Conservation (phyloP, 2,888 invertebrate genomes). For the Leistus spinibarbis region DNA sequence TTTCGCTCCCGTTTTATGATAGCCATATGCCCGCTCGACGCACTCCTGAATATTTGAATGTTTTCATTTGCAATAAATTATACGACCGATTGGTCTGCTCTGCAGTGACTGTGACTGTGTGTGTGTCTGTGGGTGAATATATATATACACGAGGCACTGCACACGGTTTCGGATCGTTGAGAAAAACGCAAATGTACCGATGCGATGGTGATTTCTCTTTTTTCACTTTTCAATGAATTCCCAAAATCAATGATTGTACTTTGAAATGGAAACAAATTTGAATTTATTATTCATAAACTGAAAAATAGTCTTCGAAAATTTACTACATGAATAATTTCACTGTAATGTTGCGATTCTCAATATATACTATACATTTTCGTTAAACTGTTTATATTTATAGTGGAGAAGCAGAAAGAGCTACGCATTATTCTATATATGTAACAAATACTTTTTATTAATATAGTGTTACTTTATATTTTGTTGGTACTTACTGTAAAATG, state of each 20-base stretch:
- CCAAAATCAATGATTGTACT: not conserved
- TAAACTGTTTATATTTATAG: no score
- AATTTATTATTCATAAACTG: not conserved
- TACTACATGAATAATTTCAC: not conserved
- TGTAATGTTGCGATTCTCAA: no score
- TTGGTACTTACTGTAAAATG: no score
- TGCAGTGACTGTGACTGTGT: not conserved
- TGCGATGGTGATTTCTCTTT: not conserved
- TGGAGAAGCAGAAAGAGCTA: no score
- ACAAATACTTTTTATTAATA: no score
- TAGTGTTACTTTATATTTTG: no score
- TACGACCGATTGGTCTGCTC: conserved; percentile 40
- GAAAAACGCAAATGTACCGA: not conserved
- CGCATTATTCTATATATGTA: no score
- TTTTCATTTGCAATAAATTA: conserved; percentile 49
- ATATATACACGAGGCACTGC: not conserved
- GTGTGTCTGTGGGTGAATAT: not conserved
- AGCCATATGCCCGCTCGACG: conserved; percentile 42
- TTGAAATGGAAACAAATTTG: not conserved
- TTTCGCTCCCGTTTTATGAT: conserved; percentile 42
- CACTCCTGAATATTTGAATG: conserved; percentile 48
- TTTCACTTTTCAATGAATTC: not conserved
- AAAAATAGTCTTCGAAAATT: not conserved
- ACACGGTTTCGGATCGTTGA: not conserved
- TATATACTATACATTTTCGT: no score